Percentiles rank a stretch among this genome's conserved stretches.
phyloP scores from a whole-genome alignment of 2,797 vertebrate species.

The Sebastes trivittatus region DNA sequence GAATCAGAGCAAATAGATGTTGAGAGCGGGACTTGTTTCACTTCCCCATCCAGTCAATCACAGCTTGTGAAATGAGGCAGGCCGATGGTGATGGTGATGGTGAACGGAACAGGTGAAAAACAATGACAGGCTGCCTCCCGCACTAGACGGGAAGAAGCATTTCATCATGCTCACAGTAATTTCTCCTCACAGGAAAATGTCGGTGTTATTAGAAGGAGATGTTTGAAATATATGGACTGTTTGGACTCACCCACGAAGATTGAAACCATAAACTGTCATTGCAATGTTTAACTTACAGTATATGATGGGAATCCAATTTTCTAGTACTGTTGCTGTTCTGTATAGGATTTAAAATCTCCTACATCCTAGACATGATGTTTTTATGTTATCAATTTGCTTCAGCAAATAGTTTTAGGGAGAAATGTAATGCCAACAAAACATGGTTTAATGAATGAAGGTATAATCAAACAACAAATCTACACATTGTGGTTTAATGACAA shows the following conservation, averaged over 20 bases:
- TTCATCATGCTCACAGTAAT: neutral
- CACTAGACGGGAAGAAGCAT: neutral
- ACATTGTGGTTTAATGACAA: rapidly evolving
- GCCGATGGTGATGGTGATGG: neutral
- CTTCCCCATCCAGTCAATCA: conserved; percentile 2
- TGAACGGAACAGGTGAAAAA: neutral
- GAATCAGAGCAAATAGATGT: conserved; percentile 11
- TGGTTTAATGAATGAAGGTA: neutral
- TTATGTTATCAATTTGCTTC: neutral
- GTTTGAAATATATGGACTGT: neutral
- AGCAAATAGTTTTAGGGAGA: neutral
- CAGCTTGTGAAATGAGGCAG: conserved; percentile 13
- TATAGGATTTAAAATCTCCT: neutral
- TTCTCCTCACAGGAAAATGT: neutral
- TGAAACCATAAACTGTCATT: neutral
- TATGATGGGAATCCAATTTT: neutral
- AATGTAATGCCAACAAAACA: neutral
- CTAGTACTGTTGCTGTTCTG: neutral
- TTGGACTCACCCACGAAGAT: neutral
- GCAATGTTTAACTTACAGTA: neutral
- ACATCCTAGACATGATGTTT: neutral
- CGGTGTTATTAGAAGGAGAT: neutral
- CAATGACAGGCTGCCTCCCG: neutral
- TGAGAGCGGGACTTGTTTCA: neutral
- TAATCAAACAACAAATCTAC: neutral